A percentile compares a stretch with the other conserved stretches of the same genome.
These are phyloP conservation scores for Cricetomys ansorgei DNA, from an alignment of 2,113 vertebrate genomes.

Conservation along the genomic window DNA sequence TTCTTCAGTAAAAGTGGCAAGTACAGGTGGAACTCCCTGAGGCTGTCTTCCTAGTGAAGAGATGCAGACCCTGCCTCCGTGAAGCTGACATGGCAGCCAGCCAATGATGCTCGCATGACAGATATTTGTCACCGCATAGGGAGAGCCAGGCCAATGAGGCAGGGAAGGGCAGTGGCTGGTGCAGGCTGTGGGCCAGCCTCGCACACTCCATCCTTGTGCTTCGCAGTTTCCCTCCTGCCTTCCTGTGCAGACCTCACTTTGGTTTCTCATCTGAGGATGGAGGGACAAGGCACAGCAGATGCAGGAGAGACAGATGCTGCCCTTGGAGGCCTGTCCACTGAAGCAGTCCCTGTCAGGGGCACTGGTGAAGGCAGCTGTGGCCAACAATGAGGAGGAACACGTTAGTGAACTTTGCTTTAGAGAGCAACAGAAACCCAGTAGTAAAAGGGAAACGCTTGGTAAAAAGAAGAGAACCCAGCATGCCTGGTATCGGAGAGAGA, in stretches of 20 bases:
- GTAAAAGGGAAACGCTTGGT: neutral
- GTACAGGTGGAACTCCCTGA: rapidly evolving
- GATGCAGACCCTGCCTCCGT: rapidly evolving
- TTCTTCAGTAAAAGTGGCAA: neutral
- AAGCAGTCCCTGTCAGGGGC: neutral
- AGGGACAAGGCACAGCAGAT: no score
- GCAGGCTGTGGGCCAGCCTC: no score
- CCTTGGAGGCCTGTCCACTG: neutral
- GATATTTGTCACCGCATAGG: rapidly evolving
- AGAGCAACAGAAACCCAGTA: neutral
- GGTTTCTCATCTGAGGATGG: neutral
- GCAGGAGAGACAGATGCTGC: rapidly evolving
- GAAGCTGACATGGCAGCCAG: no score
- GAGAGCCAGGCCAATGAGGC: neutral
- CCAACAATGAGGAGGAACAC: neutral
- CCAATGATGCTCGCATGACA: rapidly evolving
- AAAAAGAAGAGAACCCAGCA: neutral
- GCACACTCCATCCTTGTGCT: neutral
- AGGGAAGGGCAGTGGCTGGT: neutral
- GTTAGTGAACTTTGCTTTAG: neutral
- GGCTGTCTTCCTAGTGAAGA: neutral
- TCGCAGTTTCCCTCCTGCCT: neutral
- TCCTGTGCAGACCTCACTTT: rapidly evolving
- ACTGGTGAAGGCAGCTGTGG: neutral
- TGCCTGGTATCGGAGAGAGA: neutral